These are phyloP conservation scores for Platygyra sinensis DNA, from an alignment of 64 coral and sea anemone species.

Conservation along the genomic window DNA sequence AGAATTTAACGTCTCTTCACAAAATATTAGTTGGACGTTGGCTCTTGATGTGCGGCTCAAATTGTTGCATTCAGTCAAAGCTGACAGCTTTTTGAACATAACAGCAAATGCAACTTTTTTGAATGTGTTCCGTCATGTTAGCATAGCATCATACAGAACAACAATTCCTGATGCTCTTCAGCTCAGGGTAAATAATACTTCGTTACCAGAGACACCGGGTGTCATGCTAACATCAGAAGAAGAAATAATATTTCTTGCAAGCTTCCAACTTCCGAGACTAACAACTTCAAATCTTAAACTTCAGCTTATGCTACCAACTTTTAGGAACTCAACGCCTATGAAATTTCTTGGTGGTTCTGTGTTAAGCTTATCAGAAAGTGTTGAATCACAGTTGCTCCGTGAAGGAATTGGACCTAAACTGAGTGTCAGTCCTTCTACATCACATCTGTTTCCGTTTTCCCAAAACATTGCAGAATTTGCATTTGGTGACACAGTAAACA, in stretches of 20 bases:
- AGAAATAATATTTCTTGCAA: constrained; percentile 34
- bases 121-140: constrained; percentile 5
- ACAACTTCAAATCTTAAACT: constrained; percentile 57
- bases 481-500: constrained; percentile 45
- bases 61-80: constrained; percentile 28
- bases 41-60: constrained; percentile 15
- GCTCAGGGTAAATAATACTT: constrained; percentile 43
- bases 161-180: constrained; percentile 34
- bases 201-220: constrained; percentile 47
- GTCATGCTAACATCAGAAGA: constrained; percentile 56
- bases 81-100: constrained; percentile 53
- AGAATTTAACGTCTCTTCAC: constrained; percentile 35
- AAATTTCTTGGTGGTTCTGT: constrained; percentile 55
- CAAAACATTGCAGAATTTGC: constrained; percentile 58
- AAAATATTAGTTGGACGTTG: constrained; percentile 72
- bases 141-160: constrained; percentile 43
- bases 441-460: constrained; percentile 29
- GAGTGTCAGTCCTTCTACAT: constrained; percentile 8
- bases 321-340: constrained; percentile 59
- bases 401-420: constrained; percentile 4
- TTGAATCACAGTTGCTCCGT: constrained; percentile 17
- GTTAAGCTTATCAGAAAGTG: constrained; percentile 27
- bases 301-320: constrained; percentile 36
- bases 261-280: constrained; percentile 64
- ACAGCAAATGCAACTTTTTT: constrained; percentile 26